Base-by-base conservation (phyloP, 1,140 invertebrate genomes). In the Frieseomelitta varia region DNA sequence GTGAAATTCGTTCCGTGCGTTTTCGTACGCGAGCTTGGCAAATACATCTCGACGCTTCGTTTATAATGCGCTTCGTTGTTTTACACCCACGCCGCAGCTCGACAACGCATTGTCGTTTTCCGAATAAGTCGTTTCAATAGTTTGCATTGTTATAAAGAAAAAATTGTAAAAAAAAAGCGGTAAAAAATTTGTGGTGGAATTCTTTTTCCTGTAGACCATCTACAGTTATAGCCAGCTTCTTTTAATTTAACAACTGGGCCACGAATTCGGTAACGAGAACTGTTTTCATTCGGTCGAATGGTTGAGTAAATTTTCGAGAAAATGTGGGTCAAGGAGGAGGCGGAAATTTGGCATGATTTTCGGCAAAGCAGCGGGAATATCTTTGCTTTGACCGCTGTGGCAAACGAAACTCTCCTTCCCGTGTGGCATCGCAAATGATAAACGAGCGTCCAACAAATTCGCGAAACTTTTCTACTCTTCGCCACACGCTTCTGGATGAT, bases 391-490 rank as follows among this genome's bases (percentile, higher is more conserved):
- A 27, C 27, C 68, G 74, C 79, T 78, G 56, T 51, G 21, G 65
- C 63, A 80, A 87, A 91, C 51, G 82, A 79, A 87, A 91, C 39
- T 81, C 63, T 80, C 86, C 87, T 87, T 56, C 47, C 39, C 39
- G 39, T n/a, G 72, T n/a, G 47, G 30, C 21, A 73, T 17, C 73
- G 84, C 90, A 90, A 90, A 92, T 92, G 92, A 93, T 88, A 86
- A 90, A 85, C 84, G 39, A 39, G 63, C n/a, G 51, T 63, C 47
- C 81, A 88, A 81, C 84, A 83, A 74, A 84, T 68, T 75, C 51
- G 67, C 30, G 69, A n/a, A 14, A 39, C 39, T 39, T 39, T 39
- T 39, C 39, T 39, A 39, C 39, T 39, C 39, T 39, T 39, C 39
- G 39, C 39, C 39, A 39, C 39, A 6, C 39, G 39, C 39, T 39